Evolutionary conservation across 2,113 vertebrate species (phyloP).

Genomic region (Nothoprocta perdicaria): DNA sequence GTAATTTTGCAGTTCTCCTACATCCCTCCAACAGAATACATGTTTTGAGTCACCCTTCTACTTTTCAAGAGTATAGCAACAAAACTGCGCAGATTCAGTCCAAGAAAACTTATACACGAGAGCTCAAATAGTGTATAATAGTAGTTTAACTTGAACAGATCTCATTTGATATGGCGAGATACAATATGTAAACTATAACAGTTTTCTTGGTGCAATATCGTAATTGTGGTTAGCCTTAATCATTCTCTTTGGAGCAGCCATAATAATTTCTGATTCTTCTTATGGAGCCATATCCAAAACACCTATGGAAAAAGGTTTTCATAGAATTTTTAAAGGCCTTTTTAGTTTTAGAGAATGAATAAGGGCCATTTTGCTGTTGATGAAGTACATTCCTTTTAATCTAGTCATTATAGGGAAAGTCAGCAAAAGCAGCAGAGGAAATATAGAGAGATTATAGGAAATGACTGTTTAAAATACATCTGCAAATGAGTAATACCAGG

Average conservation of each 20-base stretch:
- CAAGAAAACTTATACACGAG: neutral
- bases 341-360: conserved; percentile 43
- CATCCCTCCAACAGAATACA: neutral
- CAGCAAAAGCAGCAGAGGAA: conserved; percentile 60
- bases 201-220: conserved; percentile 26
- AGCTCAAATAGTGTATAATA: neutral
- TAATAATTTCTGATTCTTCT: conserved; percentile 23
- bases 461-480: conserved; percentile 68
- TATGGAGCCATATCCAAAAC: neutral
- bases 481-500: conserved; percentile 62
- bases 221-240: conserved; percentile 32
- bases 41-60: neutral
- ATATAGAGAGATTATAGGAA: conserved; percentile 65
- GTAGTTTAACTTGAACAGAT: neutral
- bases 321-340: conserved; percentile 18
- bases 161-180: neutral
- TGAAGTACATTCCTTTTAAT: conserved; percentile 61
- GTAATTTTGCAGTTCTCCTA: neutral
- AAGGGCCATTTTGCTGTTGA: conserved; percentile 51
- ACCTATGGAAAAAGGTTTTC: neutral
- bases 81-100: neutral
- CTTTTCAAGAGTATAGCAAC: neutral
- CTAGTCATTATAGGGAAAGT: conserved; percentile 57
- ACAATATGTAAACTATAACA: neutral
- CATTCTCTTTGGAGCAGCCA: conserved; percentile 21